phyloP scores from a whole-genome alignment of 2,113 vertebrate genomes.

The Hydropotes inermis region DNA sequence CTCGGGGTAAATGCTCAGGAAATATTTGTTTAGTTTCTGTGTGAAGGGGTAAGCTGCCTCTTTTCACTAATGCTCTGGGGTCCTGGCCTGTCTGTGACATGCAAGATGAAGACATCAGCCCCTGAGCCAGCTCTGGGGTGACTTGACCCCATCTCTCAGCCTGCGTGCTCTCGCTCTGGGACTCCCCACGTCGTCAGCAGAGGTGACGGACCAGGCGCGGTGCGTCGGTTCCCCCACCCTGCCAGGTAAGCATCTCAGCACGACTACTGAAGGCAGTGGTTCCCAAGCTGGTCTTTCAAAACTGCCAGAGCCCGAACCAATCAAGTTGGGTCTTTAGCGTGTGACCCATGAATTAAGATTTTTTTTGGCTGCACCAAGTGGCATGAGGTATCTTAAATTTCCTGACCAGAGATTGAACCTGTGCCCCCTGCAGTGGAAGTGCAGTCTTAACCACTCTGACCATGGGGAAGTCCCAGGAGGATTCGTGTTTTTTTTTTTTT shows the following conservation, averaged over 20 bases:
- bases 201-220: background rate
- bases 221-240: rapidly evolving
- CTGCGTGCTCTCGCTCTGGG: background rate
- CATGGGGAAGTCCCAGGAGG: background rate
- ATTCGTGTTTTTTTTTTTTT: background rate
- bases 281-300: background rate
- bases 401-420: too few relatives aligned
- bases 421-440: too few relatives aligned
- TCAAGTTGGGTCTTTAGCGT: background rate
- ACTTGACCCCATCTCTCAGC: background rate
- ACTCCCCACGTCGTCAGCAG: background rate
- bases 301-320: background rate
- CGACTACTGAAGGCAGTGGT: rapidly evolving
- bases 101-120: background rate
- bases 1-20: background rate
- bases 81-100: background rate
- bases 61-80: background rate
- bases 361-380: background rate
- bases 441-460: too few relatives aligned
- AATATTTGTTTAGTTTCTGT: background rate
- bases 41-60: background rate
- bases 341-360: background rate
- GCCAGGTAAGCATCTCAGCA: background rate
- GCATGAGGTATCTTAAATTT: background rate
- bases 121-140: background rate